Evolutionary conservation across 2,113 vertebrate genomes (phyloP).

Genomic region (Microcebus murinus): DNA sequence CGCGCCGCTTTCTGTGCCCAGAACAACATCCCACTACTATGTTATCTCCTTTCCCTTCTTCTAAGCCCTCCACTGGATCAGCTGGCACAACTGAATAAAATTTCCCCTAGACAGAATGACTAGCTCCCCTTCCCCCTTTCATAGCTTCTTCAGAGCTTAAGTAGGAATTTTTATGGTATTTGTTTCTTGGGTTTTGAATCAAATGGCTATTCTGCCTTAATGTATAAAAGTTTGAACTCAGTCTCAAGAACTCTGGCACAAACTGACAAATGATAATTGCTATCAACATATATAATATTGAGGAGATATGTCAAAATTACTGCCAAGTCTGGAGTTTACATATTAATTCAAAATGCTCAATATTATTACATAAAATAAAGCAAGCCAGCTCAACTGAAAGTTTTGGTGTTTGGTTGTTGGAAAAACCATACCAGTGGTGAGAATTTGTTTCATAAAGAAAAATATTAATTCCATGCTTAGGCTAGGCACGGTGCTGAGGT

Average conservation of each 20-base stretch:
- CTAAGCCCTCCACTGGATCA: not conserved
- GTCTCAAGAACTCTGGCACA: not conserved
- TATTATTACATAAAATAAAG: not conserved
- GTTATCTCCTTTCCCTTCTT: not conserved
- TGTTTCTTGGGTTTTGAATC: constrained; percentile 36
- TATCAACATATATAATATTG: not conserved
- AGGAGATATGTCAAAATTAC: not conserved
- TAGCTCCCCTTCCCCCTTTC: not conserved
- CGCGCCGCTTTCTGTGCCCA: not conserved
- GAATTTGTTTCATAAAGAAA: constrained; percentile 41
- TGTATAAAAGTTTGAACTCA: not conserved
- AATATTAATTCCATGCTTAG: not conserved
- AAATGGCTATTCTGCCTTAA: not conserved
- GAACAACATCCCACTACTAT: constrained; percentile 13
- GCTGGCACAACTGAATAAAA: not conserved
- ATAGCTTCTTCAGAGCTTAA: not conserved
- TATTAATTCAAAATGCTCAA: not conserved
- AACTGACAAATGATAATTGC: not conserved
- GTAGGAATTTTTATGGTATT: not conserved
- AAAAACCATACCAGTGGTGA: not conserved
- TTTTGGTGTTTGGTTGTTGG: not conserved
- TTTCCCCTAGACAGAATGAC: not conserved
- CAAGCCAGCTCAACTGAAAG: not conserved
- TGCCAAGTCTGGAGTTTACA: not conserved
- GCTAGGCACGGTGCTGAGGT: not conserved